Percentiles rank a stretch among this genome's conserved stretches.
These are phyloP conservation scores for Candidula unifasciata DNA, from an alignment of 2,888 invertebrate genomes.

Conservation along the genomic window DNA sequence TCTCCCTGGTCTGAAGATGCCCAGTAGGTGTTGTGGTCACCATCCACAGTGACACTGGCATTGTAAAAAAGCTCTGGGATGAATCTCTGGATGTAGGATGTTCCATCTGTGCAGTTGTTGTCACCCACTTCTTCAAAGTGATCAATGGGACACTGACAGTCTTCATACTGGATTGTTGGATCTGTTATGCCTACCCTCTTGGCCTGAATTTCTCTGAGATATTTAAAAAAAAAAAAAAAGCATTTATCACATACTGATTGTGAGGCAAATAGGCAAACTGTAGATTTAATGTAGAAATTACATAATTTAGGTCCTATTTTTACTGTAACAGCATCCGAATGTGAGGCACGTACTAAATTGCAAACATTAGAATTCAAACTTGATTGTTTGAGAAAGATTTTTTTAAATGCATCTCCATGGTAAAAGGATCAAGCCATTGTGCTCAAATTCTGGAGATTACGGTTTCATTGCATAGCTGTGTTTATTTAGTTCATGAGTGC, in stretches of 20 bases:
- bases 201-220: conserved; percentile 34
- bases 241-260: neutral
- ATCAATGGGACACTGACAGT: conserved; percentile 32
- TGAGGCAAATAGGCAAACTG: too few relatives aligned
- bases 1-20: conserved; percentile 41
- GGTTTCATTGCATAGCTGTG: too few relatives aligned
- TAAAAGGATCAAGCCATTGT: too few relatives aligned
- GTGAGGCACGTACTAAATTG: too few relatives aligned
- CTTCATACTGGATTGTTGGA: neutral
- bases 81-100: neutral
- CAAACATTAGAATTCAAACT: too few relatives aligned
- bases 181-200: conserved; percentile 5
- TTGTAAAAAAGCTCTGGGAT: conserved; percentile 13
- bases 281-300: too few relatives aligned
- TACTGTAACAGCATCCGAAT: too few relatives aligned
- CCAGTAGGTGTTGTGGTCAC: conserved; percentile 26
- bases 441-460: too few relatives aligned
- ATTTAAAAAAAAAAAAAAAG: neutral
- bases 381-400: too few relatives aligned
- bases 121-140: neutral
- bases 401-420: too few relatives aligned
- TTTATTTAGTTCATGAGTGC: too few relatives aligned
- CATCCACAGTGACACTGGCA: conserved; percentile 25
- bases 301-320: too few relatives aligned
- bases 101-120: conserved; percentile 26